Evolutionary conservation across 2,113 vertebrate species (phyloP).

Genomic region (Stigmatopora argus): DNA sequence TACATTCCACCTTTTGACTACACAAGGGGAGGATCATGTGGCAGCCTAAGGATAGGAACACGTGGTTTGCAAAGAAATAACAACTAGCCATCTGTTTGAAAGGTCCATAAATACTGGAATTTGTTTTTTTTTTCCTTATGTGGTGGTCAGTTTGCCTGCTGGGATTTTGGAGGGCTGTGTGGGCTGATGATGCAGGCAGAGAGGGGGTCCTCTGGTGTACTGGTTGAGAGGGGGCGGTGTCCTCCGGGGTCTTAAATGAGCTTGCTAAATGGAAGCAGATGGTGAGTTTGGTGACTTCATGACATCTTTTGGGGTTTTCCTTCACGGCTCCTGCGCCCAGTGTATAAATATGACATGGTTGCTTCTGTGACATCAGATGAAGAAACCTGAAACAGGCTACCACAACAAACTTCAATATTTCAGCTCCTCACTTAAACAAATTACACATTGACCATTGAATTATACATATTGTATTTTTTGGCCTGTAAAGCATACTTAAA

Average conservation of each 20-base stretch:
- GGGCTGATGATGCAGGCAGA: neutral
- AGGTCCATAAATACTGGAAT: neutral
- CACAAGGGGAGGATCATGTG: neutral
- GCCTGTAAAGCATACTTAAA: no score
- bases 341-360: neutral
- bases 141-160: neutral
- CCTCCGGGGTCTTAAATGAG: neutral
- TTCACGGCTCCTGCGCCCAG: neutral
- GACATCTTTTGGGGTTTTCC: neutral
- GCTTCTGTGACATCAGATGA: neutral
- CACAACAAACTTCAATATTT: neutral
- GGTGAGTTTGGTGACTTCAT: neutral
- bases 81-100: neutral
- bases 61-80: neutral
- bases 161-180: neutral
- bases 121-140: neutral
- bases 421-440: no score
- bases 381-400: neutral
- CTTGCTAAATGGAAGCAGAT: neutral
- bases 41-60: neutral
- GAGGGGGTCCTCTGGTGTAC: neutral
- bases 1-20: neutral
- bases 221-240: neutral
- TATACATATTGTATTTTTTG: no score
- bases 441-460: no score